Percentiles rank a stretch among this genome's conserved stretches.
These are phyloP conservation scores for Pitta sordida DNA, from an alignment of 2,113 vertebrate species.

Conservation along the genomic window DNA sequence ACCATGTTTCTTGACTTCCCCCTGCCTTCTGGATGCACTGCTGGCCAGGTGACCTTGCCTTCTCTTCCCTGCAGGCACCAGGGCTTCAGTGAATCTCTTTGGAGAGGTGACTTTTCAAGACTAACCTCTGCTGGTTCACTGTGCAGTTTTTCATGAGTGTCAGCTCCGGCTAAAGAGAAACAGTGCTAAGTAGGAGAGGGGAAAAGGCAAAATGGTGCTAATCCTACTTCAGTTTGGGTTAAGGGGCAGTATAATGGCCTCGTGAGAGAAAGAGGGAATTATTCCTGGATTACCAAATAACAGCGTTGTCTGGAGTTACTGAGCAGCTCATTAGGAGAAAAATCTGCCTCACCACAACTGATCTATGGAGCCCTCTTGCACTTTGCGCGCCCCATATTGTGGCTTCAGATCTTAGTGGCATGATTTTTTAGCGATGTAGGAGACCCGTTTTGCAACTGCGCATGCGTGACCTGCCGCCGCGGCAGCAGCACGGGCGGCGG, in stretches of 20 bases:
- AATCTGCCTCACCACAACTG: constrained; percentile 19
- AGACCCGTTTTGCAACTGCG: too few relatives aligned
- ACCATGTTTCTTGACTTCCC: background rate
- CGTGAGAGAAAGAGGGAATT: background rate
- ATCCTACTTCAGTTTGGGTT: constrained; percentile 17
- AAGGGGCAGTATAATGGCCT: constrained; percentile 17
- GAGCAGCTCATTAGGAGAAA: constrained; percentile 14
- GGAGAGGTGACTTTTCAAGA: background rate
- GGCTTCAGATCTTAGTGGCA: too few relatives aligned
- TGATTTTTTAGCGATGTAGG: too few relatives aligned
- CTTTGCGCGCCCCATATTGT: too few relatives aligned
- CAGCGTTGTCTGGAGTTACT: constrained; percentile 8
- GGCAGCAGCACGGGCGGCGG: too few relatives aligned
- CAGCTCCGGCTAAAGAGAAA: background rate
- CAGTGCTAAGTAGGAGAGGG: background rate
- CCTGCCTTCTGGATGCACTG: rapidly evolving
- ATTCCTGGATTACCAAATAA: constrained; percentile 38
- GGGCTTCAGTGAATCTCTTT: background rate
- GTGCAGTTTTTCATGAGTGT: background rate
- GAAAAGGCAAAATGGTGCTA: constrained; percentile 9
- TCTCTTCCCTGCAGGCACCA: background rate
- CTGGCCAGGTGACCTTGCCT: background rate
- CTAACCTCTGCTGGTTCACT: background rate
- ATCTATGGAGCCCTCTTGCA: background rate
- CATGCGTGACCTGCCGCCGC: too few relatives aligned